Evolutionary conservation across 2,113 vertebrate genomes (phyloP), one percentile per base, ranked within the genome.

Genomic region (Cathartes aura): DNA sequence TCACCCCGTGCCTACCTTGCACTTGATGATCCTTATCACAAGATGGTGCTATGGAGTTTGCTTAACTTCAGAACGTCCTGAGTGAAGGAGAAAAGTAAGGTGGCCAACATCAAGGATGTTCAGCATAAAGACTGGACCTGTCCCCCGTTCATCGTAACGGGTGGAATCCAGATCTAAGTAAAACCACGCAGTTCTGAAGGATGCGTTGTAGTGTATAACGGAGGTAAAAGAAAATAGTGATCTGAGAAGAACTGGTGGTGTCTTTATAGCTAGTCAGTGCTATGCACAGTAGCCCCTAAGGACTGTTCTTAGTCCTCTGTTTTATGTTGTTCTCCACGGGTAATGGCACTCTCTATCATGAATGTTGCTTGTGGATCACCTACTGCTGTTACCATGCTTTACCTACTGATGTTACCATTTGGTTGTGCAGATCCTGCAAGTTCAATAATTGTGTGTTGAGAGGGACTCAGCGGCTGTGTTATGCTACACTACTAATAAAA

Each of bases 21-120:
- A 80, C 43, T 85, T 88, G n/a, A 16, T 76, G 23, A 1, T 24
- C 88, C 30, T 56, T 64, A 84, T 91, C 97, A 97, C 93, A 90
- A 96, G 98, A 23, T 96, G 98, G 79, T 98, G 97, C 96, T 91
- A 34, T 79, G 80, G 91, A 90, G 62, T 94, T 90, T 93, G 58
- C 73, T 78, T 23, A 48, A 36, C 36, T 58, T 89, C 19, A n/a
- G 5, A 62, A 50, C 23, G 1, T n/a, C 1, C 6, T 36, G 56
- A 5, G 13, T 9, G 36, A 23, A 76, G 62, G 52, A 20, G 79
- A 19, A 20, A 22, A 70, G 29, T 52, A 15, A 76, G 34, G 38
- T 73, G 30, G 23, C 21, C 30, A 50, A 0, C 5, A 21, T 50
- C 38, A n/a, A 5, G 16, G 48, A 4, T 34, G 17, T 50, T 73